These are phyloP conservation scores for Eciton burchellii DNA, from an alignment of 1,140 invertebrate genomes.

Conservation along the genomic window DNA sequence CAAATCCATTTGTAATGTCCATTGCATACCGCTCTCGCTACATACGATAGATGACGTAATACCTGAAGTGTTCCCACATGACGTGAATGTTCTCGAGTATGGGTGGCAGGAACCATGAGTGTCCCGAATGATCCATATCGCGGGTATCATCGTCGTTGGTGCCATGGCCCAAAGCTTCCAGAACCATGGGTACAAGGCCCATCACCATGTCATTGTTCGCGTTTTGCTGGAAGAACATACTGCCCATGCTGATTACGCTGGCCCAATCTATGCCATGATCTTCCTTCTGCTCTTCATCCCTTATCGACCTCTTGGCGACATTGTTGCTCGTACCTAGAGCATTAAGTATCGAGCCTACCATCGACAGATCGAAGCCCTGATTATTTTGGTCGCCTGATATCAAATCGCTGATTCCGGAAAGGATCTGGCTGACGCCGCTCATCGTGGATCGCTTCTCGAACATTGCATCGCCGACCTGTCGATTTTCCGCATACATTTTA, in stretches of 20 bases:
- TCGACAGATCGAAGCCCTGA: slow-evolving; percentile 85
- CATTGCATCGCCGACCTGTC: slow-evolving; percentile 73
- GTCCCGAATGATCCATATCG: slow-evolving; percentile 89
- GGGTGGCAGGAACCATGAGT: slow-evolving; percentile 90
- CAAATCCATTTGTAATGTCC: too few relatives aligned
- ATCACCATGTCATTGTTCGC: slow-evolving; percentile 86
- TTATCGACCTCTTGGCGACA: slow-evolving; percentile 75
- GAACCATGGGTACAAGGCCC: slow-evolving; percentile 88
- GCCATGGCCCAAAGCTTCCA: slow-evolving; percentile 85
- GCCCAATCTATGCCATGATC: slow-evolving; percentile 84
- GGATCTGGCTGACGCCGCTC: slow-evolving; percentile 77
- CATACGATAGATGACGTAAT: slow-evolving; percentile 14
- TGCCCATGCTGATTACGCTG: slow-evolving; percentile 88
- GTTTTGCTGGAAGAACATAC: slow-evolving; percentile 86
- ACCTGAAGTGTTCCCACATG: slow-evolving; percentile 91
- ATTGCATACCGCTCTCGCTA: too few relatives aligned
- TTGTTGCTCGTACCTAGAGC: slow-evolving; percentile 75
- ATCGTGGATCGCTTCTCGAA: slow-evolving; percentile 68
- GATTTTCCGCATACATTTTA: slow-evolving; percentile 8
- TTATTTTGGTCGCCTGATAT: slow-evolving; percentile 83
- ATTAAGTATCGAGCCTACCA: slow-evolving; percentile 86
- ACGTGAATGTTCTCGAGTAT: slow-evolving; percentile 90
- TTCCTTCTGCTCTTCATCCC: slow-evolving; percentile 65
- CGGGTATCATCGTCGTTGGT: slow-evolving; percentile 81
- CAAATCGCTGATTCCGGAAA: slow-evolving; percentile 85